Evolutionary conservation across 53 echinoderm and acorn worm species (phyloP).

Genomic region (Patiria pectinifera): DNA sequence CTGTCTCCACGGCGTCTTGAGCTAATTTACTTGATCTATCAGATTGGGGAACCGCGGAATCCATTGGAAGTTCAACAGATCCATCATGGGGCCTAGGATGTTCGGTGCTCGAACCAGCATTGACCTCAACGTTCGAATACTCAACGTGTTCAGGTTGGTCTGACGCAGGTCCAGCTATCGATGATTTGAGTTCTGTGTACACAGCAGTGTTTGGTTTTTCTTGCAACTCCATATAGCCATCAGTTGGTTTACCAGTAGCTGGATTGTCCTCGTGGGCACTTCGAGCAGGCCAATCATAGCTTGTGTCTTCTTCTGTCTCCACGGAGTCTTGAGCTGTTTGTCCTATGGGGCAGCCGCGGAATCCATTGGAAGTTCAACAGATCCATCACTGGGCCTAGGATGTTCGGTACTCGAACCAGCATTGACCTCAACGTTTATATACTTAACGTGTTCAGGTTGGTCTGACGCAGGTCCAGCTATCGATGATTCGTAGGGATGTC

Average conservation of each 20-base stretch:
- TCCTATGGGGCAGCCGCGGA: background rate
- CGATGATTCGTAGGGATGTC: background rate
- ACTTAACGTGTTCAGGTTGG: background rate
- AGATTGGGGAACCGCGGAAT: background rate
- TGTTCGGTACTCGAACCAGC: no score
- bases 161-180: background rate
- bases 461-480: background rate
- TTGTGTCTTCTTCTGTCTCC: no score
- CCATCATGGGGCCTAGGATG: no score
- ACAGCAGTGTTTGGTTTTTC: background rate
- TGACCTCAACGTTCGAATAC: background rate
- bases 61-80: background rate
- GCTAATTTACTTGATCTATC: background rate
- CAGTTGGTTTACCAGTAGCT: background rate
- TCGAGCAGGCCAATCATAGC: background rate
- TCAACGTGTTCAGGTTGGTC: background rate
- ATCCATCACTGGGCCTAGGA: no score
- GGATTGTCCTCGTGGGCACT: background rate
- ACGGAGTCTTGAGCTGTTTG: background rate
- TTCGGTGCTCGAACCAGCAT: no score
- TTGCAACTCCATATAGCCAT: background rate
- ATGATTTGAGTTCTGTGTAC: constrained; percentile 1
- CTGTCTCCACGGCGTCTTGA: no score
- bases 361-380: background rate
- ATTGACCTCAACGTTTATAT: background rate